A percentile compares a stretch with the other conserved stretches of the same genome.
Evolutionary conservation across 2,888 invertebrate genomes (phyloP).

Genomic region (Metalampra italica): DNA sequence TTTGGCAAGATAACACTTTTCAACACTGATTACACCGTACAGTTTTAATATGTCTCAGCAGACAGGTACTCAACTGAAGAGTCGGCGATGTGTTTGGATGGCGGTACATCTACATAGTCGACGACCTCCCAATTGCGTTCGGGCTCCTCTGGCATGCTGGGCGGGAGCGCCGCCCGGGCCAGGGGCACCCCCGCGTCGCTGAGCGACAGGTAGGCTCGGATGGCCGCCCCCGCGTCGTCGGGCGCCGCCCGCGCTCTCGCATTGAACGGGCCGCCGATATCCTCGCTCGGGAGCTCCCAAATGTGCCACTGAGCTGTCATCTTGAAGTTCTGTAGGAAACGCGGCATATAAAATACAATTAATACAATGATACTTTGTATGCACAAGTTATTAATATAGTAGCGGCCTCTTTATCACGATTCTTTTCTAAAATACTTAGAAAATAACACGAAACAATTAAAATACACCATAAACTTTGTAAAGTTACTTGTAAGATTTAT

Average conservation of each 20-base stretch:
- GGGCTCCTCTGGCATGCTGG: constrained; percentile 64
- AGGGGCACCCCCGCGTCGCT: constrained; percentile 80
- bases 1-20: constrained; percentile 11
- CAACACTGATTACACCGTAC: not conserved
- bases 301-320: constrained; percentile 76
- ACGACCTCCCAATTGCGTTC: constrained; percentile 82
- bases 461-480: not conserved
- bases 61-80: not conserved
- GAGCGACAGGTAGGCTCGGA: constrained; percentile 80
- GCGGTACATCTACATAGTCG: constrained; percentile 81
- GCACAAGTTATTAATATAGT: not conserved
- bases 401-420: not conserved
- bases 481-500: too few species aligned
- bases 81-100: not conserved
- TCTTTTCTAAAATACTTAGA: not conserved
- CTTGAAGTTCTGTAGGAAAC: constrained; percentile 74
- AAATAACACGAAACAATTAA: not conserved
- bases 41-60: not conserved
- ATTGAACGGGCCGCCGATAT: constrained; percentile 81
- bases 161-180: constrained; percentile 75
- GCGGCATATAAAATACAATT: not conserved
- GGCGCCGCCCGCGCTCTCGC: constrained; percentile 71
- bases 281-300: constrained; percentile 72
- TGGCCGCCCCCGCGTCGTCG: constrained; percentile 62
- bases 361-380: not conserved